Base-by-base conservation (phyloP, 2,888 invertebrate genomes). In the Willowsia nigromaculata region DNA sequence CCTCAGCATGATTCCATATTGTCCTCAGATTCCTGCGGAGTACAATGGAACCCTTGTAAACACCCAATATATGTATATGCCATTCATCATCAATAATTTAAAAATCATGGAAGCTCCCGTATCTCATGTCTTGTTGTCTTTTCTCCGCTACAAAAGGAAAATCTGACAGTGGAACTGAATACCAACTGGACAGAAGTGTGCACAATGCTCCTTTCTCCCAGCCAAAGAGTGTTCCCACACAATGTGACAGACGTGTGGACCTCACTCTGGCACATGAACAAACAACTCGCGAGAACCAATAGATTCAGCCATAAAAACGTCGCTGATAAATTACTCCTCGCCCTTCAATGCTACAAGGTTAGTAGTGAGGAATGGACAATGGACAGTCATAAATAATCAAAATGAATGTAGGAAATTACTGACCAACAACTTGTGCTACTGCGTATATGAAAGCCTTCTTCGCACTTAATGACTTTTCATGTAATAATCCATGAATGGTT, bases 181-280 rank as follows among this genome's bases (percentile, higher is more conserved):
- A 76, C 86, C 86, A 93, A 83, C 89, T 50, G 87, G 56, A 84
- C 87, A 0, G 90, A 90, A 71, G 91, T 91, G 15, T 87, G 96
- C 30, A 97, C 97, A 94, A 97, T 97, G 96, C 94, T 98, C 76
- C 94, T 97, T 82, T 96, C 97, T 2, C 97, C 97, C 0, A 96
- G 97, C 86, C 97, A 97, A 94, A 95, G 97, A 90, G 95, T 97
- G 71, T 95, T 96, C n/a, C 97, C 92, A 43, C 92, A 92, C 68
- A 92, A 91, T 84, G 91, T 92, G 13, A 90, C 92, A 1, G 92
- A 92, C 33, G 87, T 91, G 2, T 92, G 92, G 92, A 92, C 92
- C 25, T 90, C 85, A 18, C 85, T 92, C 4, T 92, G 92, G 92
- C 90, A 92, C 25, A 56, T 88, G 47, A 91, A 90, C 71, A 88